phyloP scores from a whole-genome alignment of 2,797 vertebrate species.

The Huso huso region DNA sequence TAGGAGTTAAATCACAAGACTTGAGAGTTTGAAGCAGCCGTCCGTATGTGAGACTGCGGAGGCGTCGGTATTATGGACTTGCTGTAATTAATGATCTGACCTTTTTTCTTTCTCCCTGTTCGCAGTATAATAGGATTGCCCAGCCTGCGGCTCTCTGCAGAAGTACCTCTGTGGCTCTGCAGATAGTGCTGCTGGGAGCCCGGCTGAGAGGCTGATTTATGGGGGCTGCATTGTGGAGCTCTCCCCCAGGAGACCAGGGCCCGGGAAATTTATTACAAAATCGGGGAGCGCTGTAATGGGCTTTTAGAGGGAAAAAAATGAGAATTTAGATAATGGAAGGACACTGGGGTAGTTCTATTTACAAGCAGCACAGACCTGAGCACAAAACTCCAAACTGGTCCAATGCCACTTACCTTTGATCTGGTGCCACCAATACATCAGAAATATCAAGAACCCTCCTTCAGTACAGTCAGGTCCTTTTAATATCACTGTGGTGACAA shows the following conservation, averaged over 20 bases:
- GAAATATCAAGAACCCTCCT: no score
- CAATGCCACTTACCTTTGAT: no score
- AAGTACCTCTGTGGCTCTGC: conserved; percentile 50
- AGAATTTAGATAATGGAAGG: no score
- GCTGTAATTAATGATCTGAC: conserved; percentile 82
- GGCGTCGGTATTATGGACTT: conserved; percentile 45
- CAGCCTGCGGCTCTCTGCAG: conserved; percentile 62
- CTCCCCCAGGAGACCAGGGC: conserved; percentile 55
- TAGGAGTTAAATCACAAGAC: no score
- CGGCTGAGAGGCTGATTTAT: conserved; percentile 73
- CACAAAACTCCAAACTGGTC: no score
- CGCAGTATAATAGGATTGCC: conserved; percentile 85
- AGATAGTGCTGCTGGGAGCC: not conserved
- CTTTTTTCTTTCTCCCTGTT: conserved; percentile 52
- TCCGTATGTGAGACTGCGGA: conserved; percentile 40
- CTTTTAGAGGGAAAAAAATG: conserved; percentile 21
- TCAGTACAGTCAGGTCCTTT: no score
- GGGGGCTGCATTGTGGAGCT: conserved; percentile 52
- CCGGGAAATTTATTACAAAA: conserved; percentile 65
- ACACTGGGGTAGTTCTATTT: no score
- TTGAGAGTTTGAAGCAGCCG: no score
- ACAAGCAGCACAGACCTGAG: no score
- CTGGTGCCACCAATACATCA: no score
- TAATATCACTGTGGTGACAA: no score
- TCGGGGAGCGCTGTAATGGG: conserved; percentile 58